Conservation (phyloP, 2,113 vertebrate genomes). For the Rana temporaria region DNA sequence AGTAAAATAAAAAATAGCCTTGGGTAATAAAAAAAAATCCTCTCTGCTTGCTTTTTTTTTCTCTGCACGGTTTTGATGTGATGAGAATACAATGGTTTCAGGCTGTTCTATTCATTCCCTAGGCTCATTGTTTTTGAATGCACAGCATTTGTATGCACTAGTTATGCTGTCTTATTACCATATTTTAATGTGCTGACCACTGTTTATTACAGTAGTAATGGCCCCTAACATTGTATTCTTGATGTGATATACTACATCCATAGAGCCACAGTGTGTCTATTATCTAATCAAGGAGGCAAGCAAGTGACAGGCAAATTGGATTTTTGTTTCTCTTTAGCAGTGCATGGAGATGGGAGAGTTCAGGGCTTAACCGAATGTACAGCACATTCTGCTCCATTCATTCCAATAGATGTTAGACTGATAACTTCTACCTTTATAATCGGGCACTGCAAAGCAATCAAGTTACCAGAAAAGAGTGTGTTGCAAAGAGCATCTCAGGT, state of each 20-base stretch:
- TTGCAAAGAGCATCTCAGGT: conserved; percentile 2
- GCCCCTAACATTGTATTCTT: conserved; percentile 36
- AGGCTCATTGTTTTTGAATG: conserved; percentile 24
- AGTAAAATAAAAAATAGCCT: conserved; percentile 72
- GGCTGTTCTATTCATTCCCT: conserved; percentile 36
- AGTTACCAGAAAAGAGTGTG: not conserved
- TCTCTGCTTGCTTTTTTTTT: conserved; percentile 60
- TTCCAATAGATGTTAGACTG: conserved; percentile 23
- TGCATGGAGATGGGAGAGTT: conserved; percentile 22
- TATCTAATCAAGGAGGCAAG: conserved; percentile 54
- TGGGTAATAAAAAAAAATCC: conserved; percentile 67
- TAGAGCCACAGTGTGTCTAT: conserved; percentile 44
- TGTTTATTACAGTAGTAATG: conserved; percentile 46
- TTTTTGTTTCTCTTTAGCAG: conserved; percentile 33
- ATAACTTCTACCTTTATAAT: conserved; percentile 45
- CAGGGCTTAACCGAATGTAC: not conserved
- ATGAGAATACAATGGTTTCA: conserved; percentile 18
- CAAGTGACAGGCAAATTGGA: conserved; percentile 48
- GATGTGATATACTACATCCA: conserved; percentile 48
- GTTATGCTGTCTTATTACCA: conserved; percentile 45
- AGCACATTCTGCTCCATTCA: conserved; percentile 20
- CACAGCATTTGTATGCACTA: conserved; percentile 23
- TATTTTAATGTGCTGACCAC: conserved; percentile 48
- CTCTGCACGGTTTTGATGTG: conserved; percentile 5
- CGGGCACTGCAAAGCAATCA: not conserved